Percentiles rank a stretch among this genome's conserved stretches.
phyloP scores from a whole-genome alignment of 2,797 vertebrate species.

The Crenuchus spilurus region DNA sequence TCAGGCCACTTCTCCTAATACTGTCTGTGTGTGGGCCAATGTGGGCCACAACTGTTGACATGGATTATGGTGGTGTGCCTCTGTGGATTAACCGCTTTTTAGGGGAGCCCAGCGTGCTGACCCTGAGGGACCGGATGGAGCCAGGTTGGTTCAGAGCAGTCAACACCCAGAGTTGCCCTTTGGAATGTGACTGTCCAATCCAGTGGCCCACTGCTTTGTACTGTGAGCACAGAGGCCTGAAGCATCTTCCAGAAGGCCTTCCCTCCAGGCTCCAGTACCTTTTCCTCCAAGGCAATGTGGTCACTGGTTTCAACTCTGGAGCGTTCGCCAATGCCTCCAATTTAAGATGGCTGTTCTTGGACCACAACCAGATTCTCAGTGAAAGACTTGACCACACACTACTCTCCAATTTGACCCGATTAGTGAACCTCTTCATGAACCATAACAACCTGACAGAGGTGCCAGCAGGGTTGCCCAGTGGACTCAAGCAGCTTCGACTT shows the following conservation, averaged over 20 bases:
- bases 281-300: constrained; percentile 78
- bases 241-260: constrained; percentile 61
- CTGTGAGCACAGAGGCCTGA: constrained; percentile 73
- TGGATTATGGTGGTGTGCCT: constrained; percentile 77
- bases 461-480: constrained; percentile 68
- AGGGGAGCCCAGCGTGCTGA: constrained; percentile 79
- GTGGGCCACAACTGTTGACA: constrained; percentile 50
- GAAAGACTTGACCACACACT: constrained; percentile 52
- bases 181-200: constrained; percentile 77
- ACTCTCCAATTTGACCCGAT: constrained; percentile 68
- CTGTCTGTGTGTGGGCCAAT: constrained; percentile 47
- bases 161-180: constrained; percentile 69
- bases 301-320: constrained; percentile 64
- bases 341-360: constrained; percentile 79
- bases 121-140: constrained; percentile 71
- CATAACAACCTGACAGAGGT: constrained; percentile 73
- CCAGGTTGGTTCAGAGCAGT: constrained; percentile 68
- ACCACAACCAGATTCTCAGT: constrained; percentile 74
- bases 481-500: constrained; percentile 76
- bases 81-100: constrained; percentile 74
- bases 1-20: constrained; percentile 51
- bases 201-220: constrained; percentile 80
- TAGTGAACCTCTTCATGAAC: constrained; percentile 77
- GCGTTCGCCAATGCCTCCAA: constrained; percentile 66
- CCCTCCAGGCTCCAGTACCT: constrained; percentile 72